phyloP scores from a whole-genome alignment of 2,113 vertebrate genomes.

The Salvelinus sp. region DNA sequence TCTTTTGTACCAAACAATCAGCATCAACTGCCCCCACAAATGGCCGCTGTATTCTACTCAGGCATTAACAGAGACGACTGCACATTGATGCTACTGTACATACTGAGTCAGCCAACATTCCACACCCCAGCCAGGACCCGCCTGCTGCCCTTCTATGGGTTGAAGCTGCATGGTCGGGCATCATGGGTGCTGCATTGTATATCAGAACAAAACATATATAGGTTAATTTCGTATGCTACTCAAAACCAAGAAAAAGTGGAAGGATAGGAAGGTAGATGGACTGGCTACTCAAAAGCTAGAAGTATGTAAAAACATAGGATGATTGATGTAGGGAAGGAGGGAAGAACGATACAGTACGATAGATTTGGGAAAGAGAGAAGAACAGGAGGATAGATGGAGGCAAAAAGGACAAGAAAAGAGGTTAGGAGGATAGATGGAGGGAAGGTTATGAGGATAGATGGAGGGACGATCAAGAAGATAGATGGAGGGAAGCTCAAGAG shows the following conservation, averaged over 20 bases:
- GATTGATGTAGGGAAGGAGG: background rate
- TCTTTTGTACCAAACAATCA: background rate
- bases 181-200: constrained; percentile 8
- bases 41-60: constrained; percentile 23
- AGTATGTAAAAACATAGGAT: background rate
- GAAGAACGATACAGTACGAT: background rate
- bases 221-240: background rate
- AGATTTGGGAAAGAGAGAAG: background rate
- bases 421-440: too few relatives aligned
- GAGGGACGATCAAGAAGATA: too few relatives aligned
- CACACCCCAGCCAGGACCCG: constrained; percentile 35
- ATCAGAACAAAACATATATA: background rate
- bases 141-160: constrained; percentile 47
- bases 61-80: constrained; percentile 48
- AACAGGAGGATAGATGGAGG: too few relatives aligned
- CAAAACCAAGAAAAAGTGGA: background rate
- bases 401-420: too few relatives aligned
- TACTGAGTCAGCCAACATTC: constrained; percentile 53
- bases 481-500: too few relatives aligned
- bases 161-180: constrained; percentile 11
- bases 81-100: background rate
- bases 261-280: background rate
- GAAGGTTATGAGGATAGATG: too few relatives aligned
- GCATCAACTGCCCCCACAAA: constrained; percentile 5
- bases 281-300: background rate